phyloP scores from a whole-genome alignment of 1,140 invertebrate species.

The Acromyrmex echinatior region DNA sequence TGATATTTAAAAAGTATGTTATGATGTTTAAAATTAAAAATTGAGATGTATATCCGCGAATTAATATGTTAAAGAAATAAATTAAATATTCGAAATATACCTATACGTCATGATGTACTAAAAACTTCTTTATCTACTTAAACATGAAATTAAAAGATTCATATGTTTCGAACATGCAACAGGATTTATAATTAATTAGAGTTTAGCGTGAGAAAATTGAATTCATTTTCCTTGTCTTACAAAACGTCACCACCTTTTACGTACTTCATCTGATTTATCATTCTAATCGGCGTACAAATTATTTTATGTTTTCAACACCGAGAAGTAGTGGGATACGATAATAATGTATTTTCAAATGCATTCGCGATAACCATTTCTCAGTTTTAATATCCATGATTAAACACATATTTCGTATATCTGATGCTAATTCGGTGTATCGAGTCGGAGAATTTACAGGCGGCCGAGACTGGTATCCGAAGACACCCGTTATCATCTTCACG shows the following conservation, averaged over 20 bases:
- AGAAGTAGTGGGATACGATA: not conserved
- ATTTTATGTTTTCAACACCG: slow-evolving; percentile 6
- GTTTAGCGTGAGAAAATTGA: not conserved
- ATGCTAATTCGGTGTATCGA: slow-evolving; percentile 35
- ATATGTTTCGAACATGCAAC: not conserved
- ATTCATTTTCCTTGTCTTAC: not conserved
- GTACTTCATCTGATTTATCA: slow-evolving; percentile 27
- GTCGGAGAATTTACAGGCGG: slow-evolving; percentile 50
- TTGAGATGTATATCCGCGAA: not conserved
- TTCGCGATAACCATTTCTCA: slow-evolving; percentile 22
- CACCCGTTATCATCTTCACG: slow-evolving; percentile 75
- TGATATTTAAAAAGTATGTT: not conserved
- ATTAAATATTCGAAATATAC: not conserved
- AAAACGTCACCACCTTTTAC: not conserved
- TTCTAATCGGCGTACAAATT: not conserved
- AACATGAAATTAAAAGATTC: not conserved
- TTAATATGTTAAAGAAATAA: not conserved
- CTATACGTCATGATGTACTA: not conserved
- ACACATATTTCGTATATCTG: slow-evolving; percentile 38
- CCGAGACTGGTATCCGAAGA: slow-evolving; percentile 50
- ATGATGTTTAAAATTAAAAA: slow-evolving; percentile 2
- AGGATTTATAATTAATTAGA: not conserved
- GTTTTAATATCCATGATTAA: slow-evolving; percentile 36
- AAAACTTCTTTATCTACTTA: not conserved
- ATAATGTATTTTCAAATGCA: not conserved